Percentiles rank a stretch among this genome's conserved stretches.
Evolutionary conservation across 2,113 vertebrate genomes (phyloP).

Genomic region (Dolichallabes microphthalmus): DNA sequence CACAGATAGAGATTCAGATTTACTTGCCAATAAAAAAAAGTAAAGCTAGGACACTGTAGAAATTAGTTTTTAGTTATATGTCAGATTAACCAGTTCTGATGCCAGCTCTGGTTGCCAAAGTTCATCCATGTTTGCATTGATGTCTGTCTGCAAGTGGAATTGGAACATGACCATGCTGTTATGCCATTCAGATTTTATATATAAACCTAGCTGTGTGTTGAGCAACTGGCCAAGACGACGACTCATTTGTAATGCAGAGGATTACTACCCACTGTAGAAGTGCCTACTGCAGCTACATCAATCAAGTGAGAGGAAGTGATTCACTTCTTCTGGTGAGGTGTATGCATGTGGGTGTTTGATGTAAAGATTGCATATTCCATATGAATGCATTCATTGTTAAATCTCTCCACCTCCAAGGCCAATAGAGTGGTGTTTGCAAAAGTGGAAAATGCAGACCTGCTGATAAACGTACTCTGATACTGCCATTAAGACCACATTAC

Average conservation of each 20-base stretch:
- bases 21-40: neutral
- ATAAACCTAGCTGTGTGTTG: conserved; percentile 36
- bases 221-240: conserved; percentile 39
- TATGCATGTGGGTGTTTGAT: neutral
- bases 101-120: neutral
- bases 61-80: neutral
- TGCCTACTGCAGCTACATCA: conserved; percentile 37
- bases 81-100: neutral
- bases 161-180: neutral
- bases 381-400: neutral
- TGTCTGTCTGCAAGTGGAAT: neutral
- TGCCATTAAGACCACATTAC: neutral
- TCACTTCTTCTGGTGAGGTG: conserved; percentile 30
- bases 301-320: conserved; percentile 29
- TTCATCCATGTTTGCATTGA: neutral
- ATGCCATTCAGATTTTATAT: neutral
- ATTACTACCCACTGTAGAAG: conserved; percentile 34
- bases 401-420: no score
- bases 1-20: conserved; percentile 25
- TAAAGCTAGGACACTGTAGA: neutral
- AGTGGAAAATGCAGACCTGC: no score
- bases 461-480: neutral
- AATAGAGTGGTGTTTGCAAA: neutral
- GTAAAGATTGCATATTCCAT: neutral
- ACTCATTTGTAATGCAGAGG: conserved; percentile 51